Evolutionary conservation across 2,888 invertebrate species (phyloP), one percentile per base, ranked within the genome.

Genomic region (Xestia rhomboidea): DNA sequence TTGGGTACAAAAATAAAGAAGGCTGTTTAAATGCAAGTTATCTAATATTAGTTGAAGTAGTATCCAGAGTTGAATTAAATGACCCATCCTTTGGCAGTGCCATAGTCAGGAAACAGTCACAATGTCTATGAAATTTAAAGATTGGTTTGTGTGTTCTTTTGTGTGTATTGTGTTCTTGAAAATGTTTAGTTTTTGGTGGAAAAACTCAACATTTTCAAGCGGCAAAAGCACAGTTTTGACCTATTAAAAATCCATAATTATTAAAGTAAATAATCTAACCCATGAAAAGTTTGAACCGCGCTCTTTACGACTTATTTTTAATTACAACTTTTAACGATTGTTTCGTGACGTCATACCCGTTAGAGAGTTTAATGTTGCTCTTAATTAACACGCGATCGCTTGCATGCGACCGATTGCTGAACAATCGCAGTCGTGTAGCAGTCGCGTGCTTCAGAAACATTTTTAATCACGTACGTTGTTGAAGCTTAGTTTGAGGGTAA

Each of bases 321-420:
- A 84, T 83, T 75, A 88, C 44, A 77, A 74, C 5, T 75, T 80
- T 79, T 85, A 76, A 86, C 74, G 70, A 71, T 86, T 76, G 77
- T 84, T 84, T 75, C 76, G 49, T 77, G 68, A 77, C 83, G 86
- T 84, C 81, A 76, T 72, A 69, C 64, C 49, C 60, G 46, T 83
- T 81, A 83, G 62, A 87, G 76, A 77, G 74, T 87, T 79, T 86
- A 80, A 84, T 84, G 73, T 71, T 49, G 13, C 54, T 71, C 80
- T 68, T 84, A 84, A 87, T 87, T 76, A 87, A 81, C 87, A 87
- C 88, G 87, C 87, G 71, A 88, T 38, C 54, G 27, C 68, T 57
- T 72, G 71, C 88, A 84, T 84, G 87, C 82, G 49, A 81, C 70
- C 72, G 66, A 72, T 76, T 67, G 81, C 34, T 57, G 57, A 44